Conservation (phyloP, 1,140 invertebrate species). For the Drosophila orosa region DNA sequence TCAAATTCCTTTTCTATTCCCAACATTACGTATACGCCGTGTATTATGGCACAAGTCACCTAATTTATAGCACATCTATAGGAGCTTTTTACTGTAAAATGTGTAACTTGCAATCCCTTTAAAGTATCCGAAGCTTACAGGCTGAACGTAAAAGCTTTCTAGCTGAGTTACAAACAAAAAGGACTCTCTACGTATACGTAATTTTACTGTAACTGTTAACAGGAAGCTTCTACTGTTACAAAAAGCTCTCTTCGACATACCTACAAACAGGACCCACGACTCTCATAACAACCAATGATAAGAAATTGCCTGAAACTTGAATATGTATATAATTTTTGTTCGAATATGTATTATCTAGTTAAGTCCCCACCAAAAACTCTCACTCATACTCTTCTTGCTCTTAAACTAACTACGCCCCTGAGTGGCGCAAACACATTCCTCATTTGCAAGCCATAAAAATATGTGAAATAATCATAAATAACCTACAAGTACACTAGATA, state of each 20-base stretch:
- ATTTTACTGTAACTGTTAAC: not conserved
- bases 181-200: slow-evolving; percentile 3
- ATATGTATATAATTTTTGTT: slow-evolving; percentile 13
- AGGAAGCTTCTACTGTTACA: slow-evolving; percentile 13
- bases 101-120: not conserved
- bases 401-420: slow-evolving; percentile 4
- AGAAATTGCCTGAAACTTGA: slow-evolving; percentile 6
- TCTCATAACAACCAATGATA: slow-evolving; percentile 21
- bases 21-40: slow-evolving; percentile 13
- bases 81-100: slow-evolving; percentile 26
- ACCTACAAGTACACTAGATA: slow-evolving; percentile 64
- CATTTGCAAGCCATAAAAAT: slow-evolving; percentile 50
- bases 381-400: not conserved
- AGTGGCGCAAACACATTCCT: slow-evolving; percentile 28
- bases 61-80: slow-evolving; percentile 10
- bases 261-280: not conserved
- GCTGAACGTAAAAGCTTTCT: slow-evolving; percentile 12
- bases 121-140: not conserved
- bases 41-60: not conserved
- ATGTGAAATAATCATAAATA: slow-evolving; percentile 66
- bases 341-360: not conserved
- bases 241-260: slow-evolving; percentile 16
- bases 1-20: not conserved
- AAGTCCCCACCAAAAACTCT: not conserved
- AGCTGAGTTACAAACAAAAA: slow-evolving; percentile 3